Conservation (phyloP, 92 coral and sea anemone genomes). For the Palythoa caribaeorum region DNA sequence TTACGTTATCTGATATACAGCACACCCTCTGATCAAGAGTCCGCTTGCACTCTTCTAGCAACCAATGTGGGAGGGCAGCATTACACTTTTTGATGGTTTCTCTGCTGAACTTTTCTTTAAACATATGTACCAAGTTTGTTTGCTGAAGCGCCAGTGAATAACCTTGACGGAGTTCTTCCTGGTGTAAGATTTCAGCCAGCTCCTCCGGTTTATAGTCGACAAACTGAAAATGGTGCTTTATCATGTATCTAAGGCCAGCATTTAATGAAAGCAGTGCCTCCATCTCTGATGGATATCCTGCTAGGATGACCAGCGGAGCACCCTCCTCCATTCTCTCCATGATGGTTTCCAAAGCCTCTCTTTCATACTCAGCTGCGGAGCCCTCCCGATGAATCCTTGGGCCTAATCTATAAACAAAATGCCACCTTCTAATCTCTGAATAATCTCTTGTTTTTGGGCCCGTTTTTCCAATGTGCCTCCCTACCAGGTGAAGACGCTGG, state of each 20-base stretch:
- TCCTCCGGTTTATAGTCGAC: not conserved
- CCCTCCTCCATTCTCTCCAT: constrained; percentile 24
- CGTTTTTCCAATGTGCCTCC: constrained; percentile 2
- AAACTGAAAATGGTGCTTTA: not conserved
- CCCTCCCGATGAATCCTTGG: not conserved
- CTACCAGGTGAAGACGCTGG: constrained; percentile 18
- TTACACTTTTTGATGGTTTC: not conserved
- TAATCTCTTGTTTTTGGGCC: constrained; percentile 4
- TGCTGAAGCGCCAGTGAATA: not conserved
- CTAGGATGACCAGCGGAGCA: not conserved
- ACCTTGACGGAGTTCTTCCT: not conserved
- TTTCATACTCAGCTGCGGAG: not conserved
- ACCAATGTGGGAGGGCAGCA: not conserved
- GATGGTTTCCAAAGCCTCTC: not conserved
- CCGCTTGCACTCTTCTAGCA: not conserved
- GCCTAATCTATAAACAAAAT: not conserved
- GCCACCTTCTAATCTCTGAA: not conserved
- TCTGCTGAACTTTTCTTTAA: not conserved
- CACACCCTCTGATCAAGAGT: not conserved
- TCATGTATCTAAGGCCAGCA: not conserved
- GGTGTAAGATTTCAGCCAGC: not conserved
- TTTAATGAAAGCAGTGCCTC: not conserved
- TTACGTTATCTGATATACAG: not conserved
- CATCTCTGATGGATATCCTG: constrained; percentile 9
- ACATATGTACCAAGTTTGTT: not conserved